These are phyloP conservation scores for Limonius californicus DNA, from an alignment of 1,140 invertebrate genomes.

Conservation along the genomic window DNA sequence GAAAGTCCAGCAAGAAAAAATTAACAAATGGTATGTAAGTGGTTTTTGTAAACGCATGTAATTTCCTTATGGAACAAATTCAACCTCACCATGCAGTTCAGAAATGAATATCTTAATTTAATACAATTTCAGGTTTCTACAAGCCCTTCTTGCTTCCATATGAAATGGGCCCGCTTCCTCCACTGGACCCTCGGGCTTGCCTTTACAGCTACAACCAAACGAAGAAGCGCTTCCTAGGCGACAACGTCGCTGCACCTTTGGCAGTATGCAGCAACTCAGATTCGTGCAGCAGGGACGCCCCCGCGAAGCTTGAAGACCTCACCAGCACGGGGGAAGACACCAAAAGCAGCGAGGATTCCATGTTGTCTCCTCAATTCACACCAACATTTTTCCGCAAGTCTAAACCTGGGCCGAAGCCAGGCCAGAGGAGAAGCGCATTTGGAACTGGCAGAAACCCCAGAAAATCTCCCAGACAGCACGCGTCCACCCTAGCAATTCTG, in stretches of 20 bases:
- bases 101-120: too few relatives aligned
- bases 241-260: slow-evolving; percentile 25
- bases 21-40: too few relatives aligned
- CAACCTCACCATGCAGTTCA: too few relatives aligned
- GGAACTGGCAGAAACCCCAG: slow-evolving; percentile 58
- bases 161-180: slow-evolving; percentile 62
- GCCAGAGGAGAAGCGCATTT: neutral
- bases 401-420: neutral
- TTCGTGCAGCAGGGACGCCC: slow-evolving; percentile 2
- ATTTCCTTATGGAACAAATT: too few relatives aligned
- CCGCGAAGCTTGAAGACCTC: neutral
- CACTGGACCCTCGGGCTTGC: slow-evolving; percentile 52
- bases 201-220: slow-evolving; percentile 36
- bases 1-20: too few relatives aligned
- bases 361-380: too few relatives aligned
- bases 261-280: slow-evolving; percentile 31
- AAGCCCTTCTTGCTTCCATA: slow-evolving; percentile 69
- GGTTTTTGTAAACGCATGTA: too few relatives aligned
- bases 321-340: neutral
- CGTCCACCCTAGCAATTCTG: slow-evolving; percentile 77
- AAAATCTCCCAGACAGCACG: slow-evolving; percentile 81
- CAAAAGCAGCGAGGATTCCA: slow-evolving; percentile 1
- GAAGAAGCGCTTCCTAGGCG: slow-evolving; percentile 25
- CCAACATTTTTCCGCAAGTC: too few relatives aligned
- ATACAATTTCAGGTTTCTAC: slow-evolving; percentile 7